Evolutionary conservation across 2,888 invertebrate species (phyloP), one percentile per base, ranked within the genome.

Genomic region (Eremobia ochroleuca): DNA sequence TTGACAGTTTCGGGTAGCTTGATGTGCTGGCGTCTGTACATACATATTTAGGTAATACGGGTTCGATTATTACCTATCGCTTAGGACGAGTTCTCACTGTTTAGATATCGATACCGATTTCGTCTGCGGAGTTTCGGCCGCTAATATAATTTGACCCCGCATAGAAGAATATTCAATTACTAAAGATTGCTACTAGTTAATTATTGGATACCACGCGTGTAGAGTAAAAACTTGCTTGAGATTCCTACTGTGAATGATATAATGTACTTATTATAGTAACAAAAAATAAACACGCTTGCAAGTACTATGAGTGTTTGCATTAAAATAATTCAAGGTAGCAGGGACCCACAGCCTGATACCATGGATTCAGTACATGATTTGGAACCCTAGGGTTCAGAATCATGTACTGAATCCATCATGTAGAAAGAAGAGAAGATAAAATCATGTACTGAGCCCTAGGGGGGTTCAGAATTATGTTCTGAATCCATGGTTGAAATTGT

Each of bases 141-240:
- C 13, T n/a, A n/a, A 55, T 55, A 13, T 55, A n/a, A 55, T 55
- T n/a, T 55, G 13, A n/a, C 13, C 13, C 11, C n/a, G 28, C 15
- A 2, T 15, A 62, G 21, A 62, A 37, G 21, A 62, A 74, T 73
- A 52, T 75, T 59, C 37, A 66, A 66, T 76, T 76, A 66, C 59
- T 46, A 25, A 3, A 34, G 40, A 66, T 52, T 25, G 61, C 43
- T 37, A 28, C 34, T 77, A 37, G 25, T 55, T 62, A 68, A 62
- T 77, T 55, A 78, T 66, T 64, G 55, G 31, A 66, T 79, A 62
- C 74, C 73, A 68, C 67, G 73, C 73, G 62, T 62, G 31, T 73
- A 28, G 25, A 58, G 55, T 73, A 73, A 68, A 68, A 79, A 79
- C 81, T 68, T 49, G 79, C 80, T 80, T 68, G 55, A 64, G 15